A percentile compares a stretch with the other conserved stretches of the same genome.
phyloP scores from a whole-genome alignment of 1,140 invertebrate genomes.

The Stratiolaelaps scimitus region DNA sequence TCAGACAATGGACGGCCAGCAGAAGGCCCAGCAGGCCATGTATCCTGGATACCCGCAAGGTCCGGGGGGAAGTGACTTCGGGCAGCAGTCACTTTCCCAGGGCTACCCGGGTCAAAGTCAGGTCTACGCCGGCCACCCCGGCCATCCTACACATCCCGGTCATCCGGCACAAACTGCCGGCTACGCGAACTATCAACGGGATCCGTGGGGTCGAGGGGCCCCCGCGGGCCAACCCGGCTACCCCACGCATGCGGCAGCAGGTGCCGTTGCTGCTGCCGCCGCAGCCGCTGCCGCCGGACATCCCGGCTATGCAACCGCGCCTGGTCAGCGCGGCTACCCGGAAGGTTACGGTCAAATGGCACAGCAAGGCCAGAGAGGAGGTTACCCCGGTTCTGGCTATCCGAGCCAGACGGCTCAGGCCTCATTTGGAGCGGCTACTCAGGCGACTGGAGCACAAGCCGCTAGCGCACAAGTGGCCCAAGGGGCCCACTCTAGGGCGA shows the following conservation, averaged over 20 bases:
- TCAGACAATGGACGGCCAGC: constrained; percentile 16
- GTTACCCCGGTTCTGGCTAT: constrained; percentile 19
- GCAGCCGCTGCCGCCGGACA: too few relatives aligned
- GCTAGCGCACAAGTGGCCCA: constrained; percentile 10
- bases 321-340: constrained; percentile 18
- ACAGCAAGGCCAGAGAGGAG: constrained; percentile 20
- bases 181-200: constrained; percentile 14
- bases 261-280: too few relatives aligned
- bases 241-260: not conserved
- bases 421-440: not conserved
- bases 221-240: constrained; percentile 9
- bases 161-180: constrained; percentile 4
- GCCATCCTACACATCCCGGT: constrained; percentile 19
- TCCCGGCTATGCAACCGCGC: constrained; percentile 5
- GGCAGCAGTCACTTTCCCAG: constrained; percentile 26
- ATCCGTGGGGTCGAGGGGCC: constrained; percentile 6
- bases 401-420: not conserved
- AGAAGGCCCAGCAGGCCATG: constrained; percentile 8
- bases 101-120: constrained; percentile 16
- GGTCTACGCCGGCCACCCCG: not conserved
- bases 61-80: constrained; percentile 9
- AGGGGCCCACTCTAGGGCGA: constrained; percentile 26
- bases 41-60: constrained; percentile 22
- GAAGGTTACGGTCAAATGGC: constrained; percentile 27
- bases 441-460: constrained; percentile 1